Evolutionary conservation across 2,113 vertebrate genomes (phyloP), one percentile per base, ranked within the genome.

Genomic region (Aix galericulata): DNA sequence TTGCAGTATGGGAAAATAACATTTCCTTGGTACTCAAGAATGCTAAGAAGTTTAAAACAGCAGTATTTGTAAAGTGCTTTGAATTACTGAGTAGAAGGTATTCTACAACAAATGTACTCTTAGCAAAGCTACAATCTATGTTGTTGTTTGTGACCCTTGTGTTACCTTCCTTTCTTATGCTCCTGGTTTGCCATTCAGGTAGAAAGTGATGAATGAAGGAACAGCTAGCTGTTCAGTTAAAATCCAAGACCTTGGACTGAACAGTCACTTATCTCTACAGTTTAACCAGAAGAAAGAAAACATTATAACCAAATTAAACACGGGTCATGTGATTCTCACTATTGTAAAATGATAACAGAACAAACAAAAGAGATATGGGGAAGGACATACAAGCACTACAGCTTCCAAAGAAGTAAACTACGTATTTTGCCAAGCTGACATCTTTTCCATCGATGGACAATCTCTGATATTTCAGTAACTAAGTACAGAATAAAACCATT

Each of bases 211-310:
- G 34, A 94, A 75, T 38, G 86, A 78, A 93, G 69, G 73, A 86
- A 75, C 50, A 91, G 58, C 21, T 31, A 67, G n/a, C 55, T 68
- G 53, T 17, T 52, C 86, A 66, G 46, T 69, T 69, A 44, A 76
- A 94, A 94, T 25, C 94, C 66, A 68, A 92, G 83, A 89, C 91
- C 91, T 92, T 93, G 90, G 80, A 92, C 94, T 73, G 83, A 94
- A 76, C 53, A 91, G 29, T 34, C 56, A 36, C 66, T 94, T 84
- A 75, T 58, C 90, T 75, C 80, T 82, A 84, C 62, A 66, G 27
- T 86, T 95, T 91, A 93, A 86, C 90, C 66, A 96, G 73, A 84
- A 79, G 73, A 84, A 90, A 78, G 60, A 89, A 94, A 91, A 84
- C 66, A 82, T 40, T 44, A 88, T 58, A 84, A 84, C 27, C 66